These are phyloP conservation scores for Cyclina sinensis DNA, from an alignment of 1,140 invertebrate species.

Conservation along the genomic window DNA sequence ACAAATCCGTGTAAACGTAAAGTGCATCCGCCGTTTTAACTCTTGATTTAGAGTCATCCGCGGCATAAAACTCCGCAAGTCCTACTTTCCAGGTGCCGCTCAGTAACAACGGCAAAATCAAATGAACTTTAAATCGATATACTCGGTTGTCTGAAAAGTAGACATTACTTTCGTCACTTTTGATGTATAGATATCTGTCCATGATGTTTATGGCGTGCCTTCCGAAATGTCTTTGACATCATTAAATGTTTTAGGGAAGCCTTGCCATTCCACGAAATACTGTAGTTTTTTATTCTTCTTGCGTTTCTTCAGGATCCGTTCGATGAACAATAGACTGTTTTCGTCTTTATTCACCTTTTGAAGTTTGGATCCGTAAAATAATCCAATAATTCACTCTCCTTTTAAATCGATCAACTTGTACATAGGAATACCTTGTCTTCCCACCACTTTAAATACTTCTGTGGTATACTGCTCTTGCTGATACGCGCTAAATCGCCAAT, in stretches of 20 bases:
- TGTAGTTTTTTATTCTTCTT: constrained; percentile 30
- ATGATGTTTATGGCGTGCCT: background rate
- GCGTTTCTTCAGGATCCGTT: constrained; percentile 25
- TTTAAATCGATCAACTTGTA: constrained; percentile 42
- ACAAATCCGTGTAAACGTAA: constrained; percentile 44
- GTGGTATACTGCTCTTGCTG: constrained; percentile 55
- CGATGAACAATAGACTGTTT: too few relatives aligned
- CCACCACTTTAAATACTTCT: constrained; percentile 60
- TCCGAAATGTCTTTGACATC: constrained; percentile 1
- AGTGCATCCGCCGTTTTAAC: background rate
- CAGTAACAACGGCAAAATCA: background rate
- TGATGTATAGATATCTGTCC: constrained; percentile 44
- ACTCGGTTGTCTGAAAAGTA: constrained; percentile 40
- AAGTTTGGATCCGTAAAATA: too few relatives aligned
- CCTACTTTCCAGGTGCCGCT: background rate
- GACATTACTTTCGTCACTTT: constrained; percentile 46
- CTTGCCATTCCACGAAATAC: constrained; percentile 45
- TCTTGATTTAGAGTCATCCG: background rate
- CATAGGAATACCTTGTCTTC: constrained; percentile 49
- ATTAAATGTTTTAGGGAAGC: constrained; percentile 29
- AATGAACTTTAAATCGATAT: constrained; percentile 34
- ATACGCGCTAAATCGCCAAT: constrained; percentile 55
- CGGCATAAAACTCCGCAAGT: constrained; percentile 23
- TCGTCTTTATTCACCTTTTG: too few relatives aligned
- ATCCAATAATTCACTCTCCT: constrained; percentile 24